A percentile compares a stretch with the other conserved stretches of the same genome.
These are phyloP conservation scores for Microtus ochrogaster DNA, from an alignment of 2,113 vertebrate species.

Conservation along the genomic window DNA sequence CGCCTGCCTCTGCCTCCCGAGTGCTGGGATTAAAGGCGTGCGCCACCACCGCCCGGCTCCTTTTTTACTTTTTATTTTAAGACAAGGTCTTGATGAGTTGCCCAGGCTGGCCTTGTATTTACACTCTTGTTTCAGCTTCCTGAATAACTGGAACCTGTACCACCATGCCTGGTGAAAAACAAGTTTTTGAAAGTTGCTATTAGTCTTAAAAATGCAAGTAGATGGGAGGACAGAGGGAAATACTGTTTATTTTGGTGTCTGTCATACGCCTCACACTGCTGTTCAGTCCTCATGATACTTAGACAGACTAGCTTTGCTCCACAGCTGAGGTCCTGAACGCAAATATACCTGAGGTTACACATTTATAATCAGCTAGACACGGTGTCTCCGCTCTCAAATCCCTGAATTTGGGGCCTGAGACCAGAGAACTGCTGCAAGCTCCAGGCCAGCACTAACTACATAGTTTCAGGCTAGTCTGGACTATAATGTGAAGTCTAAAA, in stretches of 20 bases:
- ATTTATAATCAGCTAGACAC: not conserved
- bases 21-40: not conserved
- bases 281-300: not conserved
- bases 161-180: not conserved
- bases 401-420: not conserved
- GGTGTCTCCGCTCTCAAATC: not conserved
- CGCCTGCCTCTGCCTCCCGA: not conserved
- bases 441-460: not conserved
- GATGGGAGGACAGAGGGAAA: not conserved
- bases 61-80: no score
- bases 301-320: slow-evolving; percentile 9
- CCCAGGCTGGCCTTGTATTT: not conserved
- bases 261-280: not conserved
- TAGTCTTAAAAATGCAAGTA: not conserved
- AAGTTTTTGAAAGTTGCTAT: not conserved
- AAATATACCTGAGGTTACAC: not conserved
- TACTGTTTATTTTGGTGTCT: not conserved
- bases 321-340: slow-evolving; percentile 26
- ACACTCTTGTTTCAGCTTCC: not conserved
- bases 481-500: not conserved
- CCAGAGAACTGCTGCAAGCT: not conserved
- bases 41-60: no score
- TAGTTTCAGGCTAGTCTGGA: not conserved
- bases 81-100: not conserved
- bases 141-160: not conserved